These are phyloP conservation scores for Drosophila paranaensis DNA, from an alignment of 2,888 invertebrate genomes.

Conservation along the genomic window DNA sequence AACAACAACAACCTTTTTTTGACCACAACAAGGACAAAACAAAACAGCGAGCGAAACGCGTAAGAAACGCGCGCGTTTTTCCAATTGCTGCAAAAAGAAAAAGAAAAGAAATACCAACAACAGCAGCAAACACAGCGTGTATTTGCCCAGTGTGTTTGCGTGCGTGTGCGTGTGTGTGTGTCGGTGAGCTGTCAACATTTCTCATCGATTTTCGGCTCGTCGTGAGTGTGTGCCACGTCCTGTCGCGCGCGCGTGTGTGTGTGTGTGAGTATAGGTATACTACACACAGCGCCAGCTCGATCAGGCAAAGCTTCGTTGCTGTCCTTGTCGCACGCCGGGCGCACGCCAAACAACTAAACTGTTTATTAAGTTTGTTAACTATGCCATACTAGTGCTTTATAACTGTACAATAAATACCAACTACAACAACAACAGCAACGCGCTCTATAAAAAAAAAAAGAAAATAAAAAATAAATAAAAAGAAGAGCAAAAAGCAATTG, in stretches of 20 bases:
- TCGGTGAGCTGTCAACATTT: slow-evolving; percentile 62
- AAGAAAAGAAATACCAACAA: background rate
- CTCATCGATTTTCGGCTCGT: slow-evolving; percentile 64
- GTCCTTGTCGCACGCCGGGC: slow-evolving; percentile 62
- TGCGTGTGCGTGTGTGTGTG: slow-evolving; percentile 9
- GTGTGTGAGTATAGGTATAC: slow-evolving; percentile 55
- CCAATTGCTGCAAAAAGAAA: slow-evolving; percentile 8
- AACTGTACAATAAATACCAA: slow-evolving; percentile 73
- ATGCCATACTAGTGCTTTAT: slow-evolving; percentile 80
- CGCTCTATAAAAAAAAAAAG: slow-evolving; percentile 5
- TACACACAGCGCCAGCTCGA: slow-evolving; percentile 28
- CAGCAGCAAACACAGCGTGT: no score
- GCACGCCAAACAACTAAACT: slow-evolving; percentile 35
- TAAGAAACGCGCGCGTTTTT: slow-evolving; percentile 48
- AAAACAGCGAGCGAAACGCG: slow-evolving; percentile 8
- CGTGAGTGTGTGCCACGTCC: slow-evolving; percentile 50
- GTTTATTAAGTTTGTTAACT: slow-evolving; percentile 63
- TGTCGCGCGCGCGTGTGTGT: slow-evolving; percentile 36
- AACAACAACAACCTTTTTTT: slow-evolving; percentile 14
- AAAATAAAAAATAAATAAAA: background rate
- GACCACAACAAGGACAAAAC: slow-evolving; percentile 38
- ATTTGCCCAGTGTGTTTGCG: no score
- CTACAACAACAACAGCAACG: slow-evolving; percentile 31
- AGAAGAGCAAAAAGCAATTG: slow-evolving; percentile 76
- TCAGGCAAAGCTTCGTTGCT: slow-evolving; percentile 35